Base-by-base conservation (phyloP, 2,888 invertebrate genomes). In the Drepana falcataria region DNA sequence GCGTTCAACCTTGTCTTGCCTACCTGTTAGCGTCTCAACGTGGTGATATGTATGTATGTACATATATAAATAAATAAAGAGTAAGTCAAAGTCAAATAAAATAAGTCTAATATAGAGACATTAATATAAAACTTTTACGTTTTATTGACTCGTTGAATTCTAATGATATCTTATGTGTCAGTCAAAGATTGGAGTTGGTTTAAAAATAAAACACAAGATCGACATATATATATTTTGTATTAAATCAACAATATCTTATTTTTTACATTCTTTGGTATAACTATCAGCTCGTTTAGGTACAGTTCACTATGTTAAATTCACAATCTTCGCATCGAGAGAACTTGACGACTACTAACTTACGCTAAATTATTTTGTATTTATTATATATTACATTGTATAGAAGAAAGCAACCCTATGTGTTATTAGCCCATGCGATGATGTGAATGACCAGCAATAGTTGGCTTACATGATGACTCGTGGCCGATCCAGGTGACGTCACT, bases 221-320 rank as follows among this genome's bases (percentile, higher is more conserved):
- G 64, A 62, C 84, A 89, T 89, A 88, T 87, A 86, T 80, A 79
- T 82, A 86, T 89, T 91, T 89, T 91, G 86, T 90, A 90, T 91
- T 91, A 90, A 90, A 91, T 89, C 90, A 91, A 90, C 90, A 90
- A 87, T 90, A 83, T 79, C 73, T 82, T 85, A 77, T 79, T 87
- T 83, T 90, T 87, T 87, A 89, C 89, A 89, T 80, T 87, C 83
- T 90, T 90, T 90, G 91, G 90, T 88, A 81, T 82, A 86, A 71
- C 76, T 75, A 76, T 84, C 80, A 89, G 88, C 88, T 89, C 87
- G 72, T 85, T 86, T 83, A 79, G 78, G 77, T 84, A 80, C 73
- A 77, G 58, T 79, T 75, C 74, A 67, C 74, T 81, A 73, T 79
- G 77, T 83, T 83, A 83, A 86, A 84, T 86, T 86, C 85, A 79